A percentile compares a stretch with the other conserved stretches of the same genome.
Evolutionary conservation across 2,888 invertebrate species (phyloP).

Genomic region (Morinoia aosen): DNA sequence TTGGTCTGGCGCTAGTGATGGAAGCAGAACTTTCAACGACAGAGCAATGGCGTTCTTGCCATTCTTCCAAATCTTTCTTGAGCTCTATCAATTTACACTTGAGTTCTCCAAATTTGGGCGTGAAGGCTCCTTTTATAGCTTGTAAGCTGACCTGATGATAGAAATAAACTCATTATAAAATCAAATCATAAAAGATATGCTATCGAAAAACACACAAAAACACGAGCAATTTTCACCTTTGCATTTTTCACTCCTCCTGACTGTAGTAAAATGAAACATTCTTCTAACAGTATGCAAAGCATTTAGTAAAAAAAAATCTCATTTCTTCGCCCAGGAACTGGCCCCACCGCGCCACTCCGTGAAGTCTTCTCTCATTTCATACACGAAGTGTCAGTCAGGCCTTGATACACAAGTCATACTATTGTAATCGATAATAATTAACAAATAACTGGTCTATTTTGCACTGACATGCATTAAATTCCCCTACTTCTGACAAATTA

Average conservation of each 20-base stretch:
- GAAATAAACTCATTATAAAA: not conserved
- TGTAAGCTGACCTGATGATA: not conserved
- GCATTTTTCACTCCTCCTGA: not conserved
- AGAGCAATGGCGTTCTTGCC: not conserved
- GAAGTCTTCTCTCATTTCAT: too few relatives aligned
- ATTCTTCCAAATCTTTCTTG: not conserved
- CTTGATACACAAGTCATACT: too few relatives aligned
- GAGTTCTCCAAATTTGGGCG: not conserved
- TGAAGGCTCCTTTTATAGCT: not conserved
- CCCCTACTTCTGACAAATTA: too few relatives aligned
- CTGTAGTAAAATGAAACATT: too few relatives aligned
- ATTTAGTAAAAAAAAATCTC: too few relatives aligned
- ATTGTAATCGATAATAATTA: too few relatives aligned
- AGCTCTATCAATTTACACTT: not conserved
- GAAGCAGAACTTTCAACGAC: not conserved
- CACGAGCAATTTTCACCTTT: not conserved
- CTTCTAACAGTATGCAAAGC: too few relatives aligned
- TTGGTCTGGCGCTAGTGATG: not conserved
- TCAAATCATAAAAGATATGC: not conserved
- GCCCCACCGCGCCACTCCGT: too few relatives aligned
- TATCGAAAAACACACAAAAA: not conserved
- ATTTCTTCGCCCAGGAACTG: too few relatives aligned
- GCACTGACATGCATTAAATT: too few relatives aligned
- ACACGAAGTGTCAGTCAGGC: too few relatives aligned
- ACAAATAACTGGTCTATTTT: too few relatives aligned